These are phyloP conservation scores for Engraulis encrasicolus DNA, from an alignment of 2,113 vertebrate species.

Conservation along the genomic window DNA sequence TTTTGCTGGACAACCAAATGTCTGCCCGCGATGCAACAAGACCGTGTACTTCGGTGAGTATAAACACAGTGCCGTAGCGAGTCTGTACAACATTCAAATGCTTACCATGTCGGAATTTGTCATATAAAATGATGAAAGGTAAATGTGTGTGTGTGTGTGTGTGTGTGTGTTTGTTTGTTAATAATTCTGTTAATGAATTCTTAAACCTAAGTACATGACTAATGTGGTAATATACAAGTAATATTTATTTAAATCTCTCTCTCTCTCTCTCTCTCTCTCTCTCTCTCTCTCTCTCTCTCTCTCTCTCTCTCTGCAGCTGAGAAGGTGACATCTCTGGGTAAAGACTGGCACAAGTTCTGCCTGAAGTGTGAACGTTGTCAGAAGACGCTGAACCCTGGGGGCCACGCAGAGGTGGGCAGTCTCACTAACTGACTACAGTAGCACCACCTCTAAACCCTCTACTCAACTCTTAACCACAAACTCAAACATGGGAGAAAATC, in stretches of 20 bases:
- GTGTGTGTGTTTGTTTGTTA: not conserved
- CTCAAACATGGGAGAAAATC: no score
- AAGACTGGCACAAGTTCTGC: slow-evolving; percentile 95
- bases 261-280: slow-evolving; percentile 25
- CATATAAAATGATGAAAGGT: no score
- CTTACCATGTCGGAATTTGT: not conserved
- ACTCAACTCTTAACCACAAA: no score
- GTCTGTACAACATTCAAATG: not conserved
- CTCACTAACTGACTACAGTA: no score
- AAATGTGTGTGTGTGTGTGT: slow-evolving; percentile 1
- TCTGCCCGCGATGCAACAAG: slow-evolving; percentile 92
- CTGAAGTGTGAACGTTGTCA: slow-evolving; percentile 90
- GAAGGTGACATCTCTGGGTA: slow-evolving; percentile 93
- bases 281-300: not conserved
- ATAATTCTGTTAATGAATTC: not conserved
- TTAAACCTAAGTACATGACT: no score
- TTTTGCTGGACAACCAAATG: slow-evolving; percentile 89
- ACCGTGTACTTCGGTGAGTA: slow-evolving; percentile 92
- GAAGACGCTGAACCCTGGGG: slow-evolving; percentile 87
- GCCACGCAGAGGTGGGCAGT: slow-evolving; percentile 90
- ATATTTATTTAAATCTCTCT: no score
- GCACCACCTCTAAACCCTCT: no score
- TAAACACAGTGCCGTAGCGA: not conserved
- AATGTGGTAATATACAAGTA: no score
- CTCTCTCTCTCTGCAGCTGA: slow-evolving; percentile 76